Percentiles rank a stretch among this genome's conserved stretches.
Conservation (phyloP, 2,797 vertebrate species). For the Lateolabrax maculatus region DNA sequence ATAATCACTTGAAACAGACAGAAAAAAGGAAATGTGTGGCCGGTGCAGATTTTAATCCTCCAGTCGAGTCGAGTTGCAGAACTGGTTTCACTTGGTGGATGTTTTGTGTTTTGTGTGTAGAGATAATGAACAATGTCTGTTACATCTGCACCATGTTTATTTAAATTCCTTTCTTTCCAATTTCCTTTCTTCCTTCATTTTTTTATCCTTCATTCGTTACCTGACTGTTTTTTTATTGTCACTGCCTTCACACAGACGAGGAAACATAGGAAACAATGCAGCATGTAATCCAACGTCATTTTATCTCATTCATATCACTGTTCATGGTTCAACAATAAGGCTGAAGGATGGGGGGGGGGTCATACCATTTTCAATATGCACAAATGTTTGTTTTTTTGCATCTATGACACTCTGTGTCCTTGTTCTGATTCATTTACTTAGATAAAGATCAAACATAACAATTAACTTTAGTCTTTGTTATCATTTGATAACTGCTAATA, state of each 20-base stretch:
- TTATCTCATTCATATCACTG: neutral
- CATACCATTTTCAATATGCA: too few relatives aligned
- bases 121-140: neutral
- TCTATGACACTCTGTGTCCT: too few relatives aligned
- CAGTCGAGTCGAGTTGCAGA: neutral
- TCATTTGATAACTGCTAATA: too few relatives aligned
- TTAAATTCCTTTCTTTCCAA: neutral
- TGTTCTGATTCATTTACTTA: too few relatives aligned
- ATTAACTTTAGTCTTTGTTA: too few relatives aligned
- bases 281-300: neutral
- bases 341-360: too few relatives aligned
- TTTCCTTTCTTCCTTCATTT: neutral
- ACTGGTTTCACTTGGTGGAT: neutral
- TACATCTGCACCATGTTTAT: neutral
- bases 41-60: slow-evolving; percentile 34
- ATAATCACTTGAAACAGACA: neutral
- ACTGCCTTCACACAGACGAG: neutral
- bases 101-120: neutral
- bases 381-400: too few relatives aligned
- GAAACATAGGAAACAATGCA: neutral
- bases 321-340: neutral
- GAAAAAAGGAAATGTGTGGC: neutral
- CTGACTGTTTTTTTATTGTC: neutral
- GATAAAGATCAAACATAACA: too few relatives aligned
- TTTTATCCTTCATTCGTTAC: neutral